Percentiles rank a stretch among this genome's conserved stretches.
Evolutionary conservation across 92 coral and sea anemone genomes (phyloP).

Genomic region (Epizoanthus illoricatus): DNA sequence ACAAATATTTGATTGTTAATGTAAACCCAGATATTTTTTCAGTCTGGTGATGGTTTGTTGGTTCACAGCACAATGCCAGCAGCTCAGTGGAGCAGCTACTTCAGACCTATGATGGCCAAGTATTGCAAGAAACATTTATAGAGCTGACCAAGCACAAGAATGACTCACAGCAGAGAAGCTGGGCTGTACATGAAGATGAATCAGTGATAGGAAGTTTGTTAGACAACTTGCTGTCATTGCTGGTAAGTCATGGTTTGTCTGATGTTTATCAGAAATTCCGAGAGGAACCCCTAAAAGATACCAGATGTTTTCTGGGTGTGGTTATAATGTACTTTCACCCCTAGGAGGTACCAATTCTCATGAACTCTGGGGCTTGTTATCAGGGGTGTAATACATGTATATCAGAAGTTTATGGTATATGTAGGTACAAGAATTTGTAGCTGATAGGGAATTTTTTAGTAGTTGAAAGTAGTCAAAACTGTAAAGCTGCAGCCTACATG

Average conservation of each 20-base stretch:
- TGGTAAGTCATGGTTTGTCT: constrained; percentile 56
- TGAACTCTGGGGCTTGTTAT: no score
- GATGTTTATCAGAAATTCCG: neutral
- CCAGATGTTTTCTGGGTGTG: no score
- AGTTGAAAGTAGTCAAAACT: no score
- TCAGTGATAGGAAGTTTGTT: constrained; percentile 66
- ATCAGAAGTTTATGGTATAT: no score
- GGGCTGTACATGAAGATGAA: constrained; percentile 96
- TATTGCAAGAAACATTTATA: constrained; percentile 59
- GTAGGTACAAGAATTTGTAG: no score
- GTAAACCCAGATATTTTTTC: neutral
- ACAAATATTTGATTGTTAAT: no score
- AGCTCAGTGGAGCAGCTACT: constrained; percentile 78
- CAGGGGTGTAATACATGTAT: no score
- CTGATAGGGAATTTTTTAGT: no score
- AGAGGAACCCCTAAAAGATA: no score
- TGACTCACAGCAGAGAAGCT: constrained; percentile 94
- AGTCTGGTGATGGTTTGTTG: neutral
- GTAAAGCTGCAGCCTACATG: no score
- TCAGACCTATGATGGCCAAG: constrained; percentile 82
- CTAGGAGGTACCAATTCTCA: no score
- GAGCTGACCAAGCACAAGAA: constrained; percentile 87
- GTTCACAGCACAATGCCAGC: constrained; percentile 51
- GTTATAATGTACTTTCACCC: no score
- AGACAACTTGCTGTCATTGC: constrained; percentile 59